Evolutionary conservation across 2,888 invertebrate genomes (phyloP), one percentile per base, ranked within the genome.

Genomic region (Dinocampus coccinellae): DNA sequence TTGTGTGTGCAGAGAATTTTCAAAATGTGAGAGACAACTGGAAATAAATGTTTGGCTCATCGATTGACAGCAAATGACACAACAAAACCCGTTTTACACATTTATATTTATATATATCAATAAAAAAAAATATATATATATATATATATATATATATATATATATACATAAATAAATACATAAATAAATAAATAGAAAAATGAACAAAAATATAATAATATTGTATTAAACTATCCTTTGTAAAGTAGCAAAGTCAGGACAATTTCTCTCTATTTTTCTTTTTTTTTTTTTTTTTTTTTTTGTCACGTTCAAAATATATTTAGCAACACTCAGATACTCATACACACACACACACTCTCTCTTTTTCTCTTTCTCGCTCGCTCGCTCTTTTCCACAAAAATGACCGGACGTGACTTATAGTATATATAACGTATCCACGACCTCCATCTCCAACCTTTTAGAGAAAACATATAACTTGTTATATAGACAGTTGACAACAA

Each of bases 21-120:
- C 3, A 75, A 78, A 77, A 77, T 78, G 77, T 77, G 75, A 47
- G 47, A 47, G 47, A 47, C 47, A 47, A 16, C 47, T 47, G 6
- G 16, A 16, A n/a, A 47, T 47, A 47, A 47, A 47, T 47, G 47
- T 47, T 47, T 47, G 47, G 47, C 47, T 47, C 47, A 47, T 47
- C 47, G 47, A 47, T 47, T 47, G 47, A 47, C 47, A 47, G 47
- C 16, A 47, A 47, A 47, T 47, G 47, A 47, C 47, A 20, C 16
- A 47, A 47, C 47, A 47, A 47, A 16, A 47, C 3, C 47, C n/a
- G n/a, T 39, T 39, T 39, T 39, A 47, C 16, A 47, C 16, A 16
- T 47, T 47, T 42, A 3, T 47, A 16, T 47, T 47, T 6, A n/a
- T n/a, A n/a, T n/a, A 39, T 47, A 47, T 47, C 47, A 47, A 47